phyloP scores from a whole-genome alignment of 1,140 invertebrate genomes.

The Heterodera carotae region DNA sequence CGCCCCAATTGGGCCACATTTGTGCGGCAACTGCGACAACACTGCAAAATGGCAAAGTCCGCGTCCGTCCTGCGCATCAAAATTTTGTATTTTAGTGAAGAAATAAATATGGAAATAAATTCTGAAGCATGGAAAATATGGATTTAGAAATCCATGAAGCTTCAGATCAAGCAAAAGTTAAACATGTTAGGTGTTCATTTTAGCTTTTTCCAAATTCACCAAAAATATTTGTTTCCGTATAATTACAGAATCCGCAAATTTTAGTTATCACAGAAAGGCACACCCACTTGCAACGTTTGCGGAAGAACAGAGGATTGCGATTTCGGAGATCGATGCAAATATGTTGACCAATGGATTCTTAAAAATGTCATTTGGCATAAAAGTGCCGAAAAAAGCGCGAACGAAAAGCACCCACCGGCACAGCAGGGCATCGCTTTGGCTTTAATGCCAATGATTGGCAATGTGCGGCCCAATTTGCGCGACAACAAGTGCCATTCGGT shows the following conservation, averaged over 20 bases:
- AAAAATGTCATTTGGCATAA: not conserved
- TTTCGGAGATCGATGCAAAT: not conserved
- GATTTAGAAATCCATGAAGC: no score
- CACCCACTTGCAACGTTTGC: not conserved
- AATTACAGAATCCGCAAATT: no score
- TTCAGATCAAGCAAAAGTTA: no score
- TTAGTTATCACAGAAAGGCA: not conserved
- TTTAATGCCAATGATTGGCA: not conserved
- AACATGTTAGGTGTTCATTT: no score
- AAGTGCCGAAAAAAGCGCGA: not conserved
- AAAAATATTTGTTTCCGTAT: not conserved
- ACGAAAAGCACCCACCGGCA: not conserved
- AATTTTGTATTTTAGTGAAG: no score
- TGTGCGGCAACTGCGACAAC: conserved; percentile 43
- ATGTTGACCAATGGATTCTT: conserved; percentile 8
- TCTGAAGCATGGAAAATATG: not conserved
- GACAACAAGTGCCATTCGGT: not conserved
- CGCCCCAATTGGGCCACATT: conserved; percentile 36
- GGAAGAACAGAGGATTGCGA: not conserved
- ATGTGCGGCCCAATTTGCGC: conserved; percentile 5
- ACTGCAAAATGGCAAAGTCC: conserved; percentile 50
- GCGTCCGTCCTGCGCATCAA: conserved; percentile 37
- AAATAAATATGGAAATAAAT: no score
- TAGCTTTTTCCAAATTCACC: not conserved
- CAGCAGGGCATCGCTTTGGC: conserved; percentile 8